phyloP scores from a whole-genome alignment of 2,888 invertebrate species.

The Drosophila nr. medialis region DNA sequence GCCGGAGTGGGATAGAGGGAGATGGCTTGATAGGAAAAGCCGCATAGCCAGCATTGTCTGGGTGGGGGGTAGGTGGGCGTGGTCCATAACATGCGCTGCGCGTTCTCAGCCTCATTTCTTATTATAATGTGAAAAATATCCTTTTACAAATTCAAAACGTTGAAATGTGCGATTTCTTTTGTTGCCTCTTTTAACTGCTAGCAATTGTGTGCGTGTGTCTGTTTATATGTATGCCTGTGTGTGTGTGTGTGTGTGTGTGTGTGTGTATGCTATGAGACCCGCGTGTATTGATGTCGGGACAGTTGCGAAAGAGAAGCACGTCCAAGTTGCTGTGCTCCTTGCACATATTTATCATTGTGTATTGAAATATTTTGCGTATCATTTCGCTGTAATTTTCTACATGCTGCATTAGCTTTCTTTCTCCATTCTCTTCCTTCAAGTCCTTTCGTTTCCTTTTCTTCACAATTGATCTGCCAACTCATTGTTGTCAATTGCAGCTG shows the following conservation, averaged over 20 bases:
- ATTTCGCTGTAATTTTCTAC: slow-evolving; percentile 64
- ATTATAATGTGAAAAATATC: slow-evolving; percentile 81
- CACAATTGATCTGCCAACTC: slow-evolving; percentile 44
- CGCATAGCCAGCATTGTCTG: slow-evolving; percentile 14
- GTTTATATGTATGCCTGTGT: background rate
- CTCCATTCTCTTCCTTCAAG: background rate
- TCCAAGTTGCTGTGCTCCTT: slow-evolving; percentile 61
- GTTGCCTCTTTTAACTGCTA: slow-evolving; percentile 64
- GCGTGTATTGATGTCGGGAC: slow-evolving; percentile 54
- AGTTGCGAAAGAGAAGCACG: slow-evolving; percentile 58
- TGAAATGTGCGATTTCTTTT: slow-evolving; percentile 76
- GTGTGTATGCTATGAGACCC: slow-evolving; percentile 44
- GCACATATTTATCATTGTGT: slow-evolving; percentile 61
- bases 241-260: slow-evolving; percentile 4
- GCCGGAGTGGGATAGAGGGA: background rate
- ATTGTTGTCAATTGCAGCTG: slow-evolving; percentile 36
- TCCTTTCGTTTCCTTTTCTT: slow-evolving; percentile 1
- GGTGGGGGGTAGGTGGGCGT: slow-evolving; percentile 2
- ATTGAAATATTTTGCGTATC: slow-evolving; percentile 72
- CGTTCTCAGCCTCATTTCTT: slow-evolving; percentile 77
- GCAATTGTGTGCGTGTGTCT: slow-evolving; percentile 5
- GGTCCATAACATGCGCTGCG: slow-evolving; percentile 70
- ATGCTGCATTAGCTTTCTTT: slow-evolving; percentile 34
- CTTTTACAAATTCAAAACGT: slow-evolving; percentile 78
- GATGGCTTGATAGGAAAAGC: background rate